These are phyloP conservation scores for Hofmannophila pseudospretella DNA, from an alignment of 2,888 invertebrate species.

Conservation along the genomic window DNA sequence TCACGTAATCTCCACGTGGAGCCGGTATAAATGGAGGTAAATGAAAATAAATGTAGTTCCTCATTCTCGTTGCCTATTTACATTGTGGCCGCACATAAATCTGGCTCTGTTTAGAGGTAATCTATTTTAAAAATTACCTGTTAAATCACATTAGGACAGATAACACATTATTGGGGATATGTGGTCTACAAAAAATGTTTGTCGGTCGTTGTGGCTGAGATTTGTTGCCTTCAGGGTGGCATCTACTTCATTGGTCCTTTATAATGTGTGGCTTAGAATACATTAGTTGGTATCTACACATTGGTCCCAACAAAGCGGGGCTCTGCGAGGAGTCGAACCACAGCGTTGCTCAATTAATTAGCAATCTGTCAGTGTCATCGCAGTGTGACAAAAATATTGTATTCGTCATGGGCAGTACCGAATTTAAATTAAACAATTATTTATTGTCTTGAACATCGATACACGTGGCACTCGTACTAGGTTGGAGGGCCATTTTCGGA, in stretches of 20 bases:
- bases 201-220: conserved; percentile 56
- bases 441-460: conserved; percentile 51
- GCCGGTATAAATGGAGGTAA: conserved; percentile 75
- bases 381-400: neutral
- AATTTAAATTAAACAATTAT: conserved; percentile 67
- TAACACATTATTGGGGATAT: conserved; percentile 69
- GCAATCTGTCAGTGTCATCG: neutral
- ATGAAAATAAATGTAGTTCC: conserved; percentile 78
- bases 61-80: conserved; percentile 74
- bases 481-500: conserved; percentile 48
- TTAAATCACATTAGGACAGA: conserved; percentile 77
- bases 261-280: conserved; percentile 39
- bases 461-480: conserved; percentile 38
- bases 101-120: conserved; percentile 64
- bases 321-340: neutral
- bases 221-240: conserved; percentile 73
- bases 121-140: conserved; percentile 74
- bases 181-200: conserved; percentile 65
- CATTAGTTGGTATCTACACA: conserved; percentile 36
- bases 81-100: conserved; percentile 66
- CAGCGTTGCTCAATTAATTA: neutral
- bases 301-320: conserved; percentile 3
- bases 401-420: conserved; percentile 38
- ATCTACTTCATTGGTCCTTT: conserved; percentile 52
- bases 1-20: conserved; percentile 77